Conservation (phyloP, 2,113 vertebrate species). For the Pitta sordida region DNA sequence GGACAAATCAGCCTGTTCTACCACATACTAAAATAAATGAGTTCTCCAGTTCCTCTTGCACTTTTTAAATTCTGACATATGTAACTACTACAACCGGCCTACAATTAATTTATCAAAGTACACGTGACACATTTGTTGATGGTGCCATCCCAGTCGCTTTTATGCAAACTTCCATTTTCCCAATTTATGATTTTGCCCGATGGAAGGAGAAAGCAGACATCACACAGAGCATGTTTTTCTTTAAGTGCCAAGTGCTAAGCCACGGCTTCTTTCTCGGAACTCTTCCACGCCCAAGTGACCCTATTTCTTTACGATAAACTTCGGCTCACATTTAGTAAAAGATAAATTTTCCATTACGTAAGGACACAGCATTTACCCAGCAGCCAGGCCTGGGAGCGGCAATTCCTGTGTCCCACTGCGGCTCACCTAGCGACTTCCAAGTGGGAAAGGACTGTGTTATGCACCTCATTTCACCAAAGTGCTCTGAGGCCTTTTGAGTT, state of each 20-base stretch:
- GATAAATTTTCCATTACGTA: background rate
- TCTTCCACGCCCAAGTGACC: too few species aligned
- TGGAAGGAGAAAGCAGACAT: background rate
- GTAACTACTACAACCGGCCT: background rate
- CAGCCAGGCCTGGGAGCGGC: too few species aligned
- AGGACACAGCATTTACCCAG: background rate
- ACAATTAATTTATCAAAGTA: background rate
- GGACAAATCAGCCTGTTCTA: background rate
- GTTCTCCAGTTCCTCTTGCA: background rate
- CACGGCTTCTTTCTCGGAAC: background rate
- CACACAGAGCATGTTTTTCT: accelerated
- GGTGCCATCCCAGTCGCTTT: background rate
- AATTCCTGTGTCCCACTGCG: background rate
- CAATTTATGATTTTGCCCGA: background rate
- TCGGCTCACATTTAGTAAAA: background rate
- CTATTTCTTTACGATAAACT: background rate
- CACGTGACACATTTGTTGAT: background rate
- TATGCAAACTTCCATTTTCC: background rate
- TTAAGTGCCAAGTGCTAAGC: background rate
- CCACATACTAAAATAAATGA: background rate
- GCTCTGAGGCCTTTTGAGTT: background rate
- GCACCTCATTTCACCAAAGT: background rate
- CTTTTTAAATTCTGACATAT: background rate
- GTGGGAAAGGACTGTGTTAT: accelerated
- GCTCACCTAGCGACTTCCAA: background rate